Base-by-base conservation (phyloP, 2,113 vertebrate species). In the Pseudopodoces humilis region DNA sequence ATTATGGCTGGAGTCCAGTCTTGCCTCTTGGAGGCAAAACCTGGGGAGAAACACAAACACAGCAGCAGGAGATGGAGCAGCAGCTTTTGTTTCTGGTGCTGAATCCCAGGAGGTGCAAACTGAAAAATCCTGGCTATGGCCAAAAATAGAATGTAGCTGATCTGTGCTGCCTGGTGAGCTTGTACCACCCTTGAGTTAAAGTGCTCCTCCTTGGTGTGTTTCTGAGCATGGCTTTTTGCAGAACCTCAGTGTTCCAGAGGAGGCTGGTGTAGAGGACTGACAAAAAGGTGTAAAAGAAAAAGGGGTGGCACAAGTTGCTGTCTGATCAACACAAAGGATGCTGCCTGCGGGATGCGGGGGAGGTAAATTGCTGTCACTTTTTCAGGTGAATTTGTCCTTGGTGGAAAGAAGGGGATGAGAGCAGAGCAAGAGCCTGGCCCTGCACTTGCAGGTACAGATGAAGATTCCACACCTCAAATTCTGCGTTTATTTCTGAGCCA, bases 291-390 rank as follows among this genome's bases (percentile, higher is more conserved):
- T 14, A 3, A 44, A 58, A 76, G 27, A 10, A 43, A 78, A 80
- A 41, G 3, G 21, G 13, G 11, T 0, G 1, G 4, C 41, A 4
- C n/a, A 37, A 15, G 10, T 16, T 83, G 24, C 18, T 3, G 11
- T 41, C 37, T 33, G 46, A 37, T 47, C 18, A 13, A 21, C 27
- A 18, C 15, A 39, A 50, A 39, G 0, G 0, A 9, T 30, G 19
- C 9, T 82, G n/a, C 39, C 55, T 50, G 50, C 0, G 0, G 62
- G 30, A 19, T n/a, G 28, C 12, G 37, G 37, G 37, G 20, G 4
- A 58, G 7, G 9, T 41, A 18, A 49, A 65, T 30, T 31, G 37
- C 9, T 44, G 31, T 37, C 41, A 15, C 14, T 19, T 60, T 4
- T n/a, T 49, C 17, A 31, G 31, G 16, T 52, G 19, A 72, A 37